Conservation (phyloP, 2,888 invertebrate genomes). For the Sesia bembeciformis region DNA sequence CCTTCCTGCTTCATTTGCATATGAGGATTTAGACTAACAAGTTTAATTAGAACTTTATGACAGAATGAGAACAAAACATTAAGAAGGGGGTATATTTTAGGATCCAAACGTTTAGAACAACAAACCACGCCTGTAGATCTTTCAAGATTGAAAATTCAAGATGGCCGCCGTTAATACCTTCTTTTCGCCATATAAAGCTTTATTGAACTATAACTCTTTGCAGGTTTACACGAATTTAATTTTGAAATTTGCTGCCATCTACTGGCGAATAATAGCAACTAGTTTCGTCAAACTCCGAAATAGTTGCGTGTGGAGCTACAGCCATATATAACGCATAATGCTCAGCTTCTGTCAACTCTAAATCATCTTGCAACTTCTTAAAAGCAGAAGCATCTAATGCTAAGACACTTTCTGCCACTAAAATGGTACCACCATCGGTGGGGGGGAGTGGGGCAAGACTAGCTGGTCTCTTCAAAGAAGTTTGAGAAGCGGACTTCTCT, state of each 20-base stretch:
- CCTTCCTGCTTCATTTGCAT: too few relatives aligned
- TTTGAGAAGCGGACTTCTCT: constrained; percentile 46
- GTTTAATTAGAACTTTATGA: too few relatives aligned
- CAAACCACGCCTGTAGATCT: too few relatives aligned
- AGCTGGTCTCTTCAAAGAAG: constrained; percentile 33
- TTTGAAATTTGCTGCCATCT: constrained; percentile 81
- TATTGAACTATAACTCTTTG: too few relatives aligned
- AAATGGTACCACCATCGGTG: constrained; percentile 71
- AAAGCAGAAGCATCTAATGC: constrained; percentile 58
- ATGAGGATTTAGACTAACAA: too few relatives aligned
- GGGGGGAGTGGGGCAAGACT: constrained; percentile 57
- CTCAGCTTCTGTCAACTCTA: constrained; percentile 89
- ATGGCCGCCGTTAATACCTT: not conserved
- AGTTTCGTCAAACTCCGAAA: constrained; percentile 90
- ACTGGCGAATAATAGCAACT: constrained; percentile 91
- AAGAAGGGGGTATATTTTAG: too few relatives aligned
- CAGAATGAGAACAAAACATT: too few relatives aligned
- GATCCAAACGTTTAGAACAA: too few relatives aligned
- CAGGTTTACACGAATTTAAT: constrained; percentile 11
- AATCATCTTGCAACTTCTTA: constrained; percentile 60
- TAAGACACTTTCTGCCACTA: constrained; percentile 72
- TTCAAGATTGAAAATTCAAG: too few relatives aligned
- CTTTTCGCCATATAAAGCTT: too few relatives aligned
- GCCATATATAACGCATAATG: constrained; percentile 91
- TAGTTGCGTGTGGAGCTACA: constrained; percentile 89